Evolutionary conservation across 2,797 vertebrate genomes (phyloP), one percentile per base, ranked within the genome.

Genomic region (Enteromius anoplus): DNA sequence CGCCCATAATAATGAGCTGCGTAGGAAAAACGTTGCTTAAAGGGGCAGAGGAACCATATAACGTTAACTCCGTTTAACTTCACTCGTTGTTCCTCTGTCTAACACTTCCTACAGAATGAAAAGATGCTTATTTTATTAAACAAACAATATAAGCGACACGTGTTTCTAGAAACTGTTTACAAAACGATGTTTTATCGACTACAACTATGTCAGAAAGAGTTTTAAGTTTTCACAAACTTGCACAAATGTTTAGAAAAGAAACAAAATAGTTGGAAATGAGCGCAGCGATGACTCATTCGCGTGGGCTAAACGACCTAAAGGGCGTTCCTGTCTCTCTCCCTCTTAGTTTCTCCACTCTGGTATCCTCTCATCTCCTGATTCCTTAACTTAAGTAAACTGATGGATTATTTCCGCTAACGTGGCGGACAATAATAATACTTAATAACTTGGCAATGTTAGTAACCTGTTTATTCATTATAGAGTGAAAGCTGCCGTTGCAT

Each of bases 1-100:
- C 60, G 71, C 70, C 80, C 58, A 37, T 75, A 15, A 37, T 75
- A 15, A 80, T 9, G 7, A 53, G 29, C 77, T 68, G 21, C 6
- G 40, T 26, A n/a, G 14, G n/a, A 5, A 4, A 72, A 45, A 21
- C 23, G 1, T 15, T n/a, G 26, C n/a, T 14, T 51, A 17, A 26
- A 58, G 8, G 19, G 49, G n/a, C 14, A 3, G 15, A 12, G 3
- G 26, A 58, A 5, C 14, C 62, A 9, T 19, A 12, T 11, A 14
- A n/a, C n/a, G n/a, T n/a, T n/a, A n/a, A 1, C 3, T 80, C 21
- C 5, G 0, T n/a, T 71, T 42, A 10, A 42, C 40, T 42, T 42
- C 49, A 47, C 40, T 62, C 21, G 17, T 23, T 55, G n/a, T 64
- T 14, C 45, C 23, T n/a, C 42, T 19, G 8, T 76, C 32, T 51